Percentiles rank a stretch among this genome's conserved stretches.
Conservation (phyloP, 2,113 vertebrate genomes). For the Mobula birostris region DNA sequence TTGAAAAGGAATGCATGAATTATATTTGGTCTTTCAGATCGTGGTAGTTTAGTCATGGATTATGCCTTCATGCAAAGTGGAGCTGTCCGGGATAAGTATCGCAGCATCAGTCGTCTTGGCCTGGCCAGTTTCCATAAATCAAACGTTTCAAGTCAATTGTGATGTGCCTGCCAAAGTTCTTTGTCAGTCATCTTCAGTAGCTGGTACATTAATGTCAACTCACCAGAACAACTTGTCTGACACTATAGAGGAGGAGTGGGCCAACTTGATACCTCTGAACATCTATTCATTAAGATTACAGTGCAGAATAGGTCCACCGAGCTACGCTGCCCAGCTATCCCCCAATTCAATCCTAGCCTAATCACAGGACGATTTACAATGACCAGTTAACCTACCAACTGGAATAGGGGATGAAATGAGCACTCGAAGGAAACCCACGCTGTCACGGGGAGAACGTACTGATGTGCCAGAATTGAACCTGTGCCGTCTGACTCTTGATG, state of each 20-base stretch:
- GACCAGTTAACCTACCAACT: too few species aligned
- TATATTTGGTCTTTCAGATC: conserved; percentile 7
- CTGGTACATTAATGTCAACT: not conserved
- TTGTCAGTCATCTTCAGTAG: not conserved
- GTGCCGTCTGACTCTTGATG: too few species aligned
- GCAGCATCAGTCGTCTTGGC: not conserved
- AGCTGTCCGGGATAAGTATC: not conserved
- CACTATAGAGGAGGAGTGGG: not conserved
- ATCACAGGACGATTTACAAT: too few species aligned
- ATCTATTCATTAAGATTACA: too few species aligned
- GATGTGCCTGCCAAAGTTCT: not conserved
- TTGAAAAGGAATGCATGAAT: not conserved
- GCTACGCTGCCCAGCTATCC: too few species aligned
- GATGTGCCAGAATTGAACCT: too few species aligned
- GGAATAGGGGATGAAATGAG: too few species aligned
- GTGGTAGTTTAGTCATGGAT: not conserved
- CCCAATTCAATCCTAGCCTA: too few species aligned
- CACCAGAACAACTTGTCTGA: not conserved
- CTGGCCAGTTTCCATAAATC: not conserved
- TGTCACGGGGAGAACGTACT: too few species aligned
- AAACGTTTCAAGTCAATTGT: not conserved
- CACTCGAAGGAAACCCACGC: too few species aligned
- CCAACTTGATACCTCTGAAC: not conserved
- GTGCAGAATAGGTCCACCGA: too few species aligned
- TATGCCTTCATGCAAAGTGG: not conserved